These are phyloP conservation scores for Miopithecus talapoin DNA, from an alignment of 2,797 vertebrate genomes.

Conservation along the genomic window DNA sequence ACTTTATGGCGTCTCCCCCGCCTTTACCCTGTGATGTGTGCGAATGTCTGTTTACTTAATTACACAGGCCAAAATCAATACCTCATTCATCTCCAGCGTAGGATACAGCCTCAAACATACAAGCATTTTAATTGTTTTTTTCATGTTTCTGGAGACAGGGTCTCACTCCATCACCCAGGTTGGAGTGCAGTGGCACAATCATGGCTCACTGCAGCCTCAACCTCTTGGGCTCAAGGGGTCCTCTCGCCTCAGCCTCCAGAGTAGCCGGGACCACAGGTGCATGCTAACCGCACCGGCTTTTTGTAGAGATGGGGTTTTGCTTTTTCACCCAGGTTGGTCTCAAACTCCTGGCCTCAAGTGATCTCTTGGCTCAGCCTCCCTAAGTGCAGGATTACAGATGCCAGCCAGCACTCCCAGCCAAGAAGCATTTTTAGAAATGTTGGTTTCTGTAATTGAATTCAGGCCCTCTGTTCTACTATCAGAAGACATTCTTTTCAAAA, in stretches of 20 bases:
- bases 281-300: fast-evolving
- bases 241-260: neutral
- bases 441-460: neutral
- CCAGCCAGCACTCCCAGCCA: neutral
- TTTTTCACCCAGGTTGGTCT: too few species aligned
- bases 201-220: neutral
- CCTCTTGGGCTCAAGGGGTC: neutral
- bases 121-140: neutral
- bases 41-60: neutral
- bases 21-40: neutral
- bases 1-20: neutral
- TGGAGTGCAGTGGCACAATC: neutral
- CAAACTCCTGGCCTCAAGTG: too few species aligned
- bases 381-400: too few species aligned
- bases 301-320: too few species aligned
- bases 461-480: neutral
- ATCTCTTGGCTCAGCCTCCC: too few species aligned
- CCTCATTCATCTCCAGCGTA: neutral
- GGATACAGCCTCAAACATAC: neutral
- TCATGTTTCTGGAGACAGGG: neutral
- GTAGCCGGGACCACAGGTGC: neutral
- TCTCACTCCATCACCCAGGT: neutral
- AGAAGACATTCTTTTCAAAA: neutral
- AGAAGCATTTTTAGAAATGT: neutral
- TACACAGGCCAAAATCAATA: neutral